Evolutionary conservation across 2,888 invertebrate genomes (phyloP), one percentile per base, ranked within the genome.

Genomic region (Coremacera marginata): DNA sequence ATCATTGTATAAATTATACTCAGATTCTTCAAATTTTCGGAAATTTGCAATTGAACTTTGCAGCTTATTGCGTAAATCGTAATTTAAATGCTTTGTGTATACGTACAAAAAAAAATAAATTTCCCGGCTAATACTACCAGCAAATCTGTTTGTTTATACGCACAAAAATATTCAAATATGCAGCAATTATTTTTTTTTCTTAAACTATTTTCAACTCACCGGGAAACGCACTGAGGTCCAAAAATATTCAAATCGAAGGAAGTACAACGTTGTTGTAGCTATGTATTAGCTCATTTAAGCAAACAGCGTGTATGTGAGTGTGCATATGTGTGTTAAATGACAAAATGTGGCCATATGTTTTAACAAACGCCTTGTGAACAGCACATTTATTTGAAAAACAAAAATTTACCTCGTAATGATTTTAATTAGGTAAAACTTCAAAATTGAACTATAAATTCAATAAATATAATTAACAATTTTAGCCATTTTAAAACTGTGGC

Each of bases 301-400:
- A 7, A 25, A 62, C 62, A 62, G 19, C 37, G 34, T 49, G 67
- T 37, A 49, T 67, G 67, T 37, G n/a, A n/a, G 67, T 67, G 49
- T 65, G 31, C 65, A 11, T 19, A 19, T 65, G 65, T 44, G 25
- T 44, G 22, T 11, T 14, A 37, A 22, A 2, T 11, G 44, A 44
- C 44, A 60, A 11, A 22, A n/a, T 5, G 31, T 19, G 19, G 55
- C 70, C 70, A 70, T 55, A 55, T 70, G 70, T 57, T 70, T 55
- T 34, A 25, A 60, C 14, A 22, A 25, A 22, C 60, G 60, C 0
- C 25, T 27, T 14, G 3, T 16, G 16, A 60, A 60, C 5, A 14
- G 19, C 27, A 60, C 16, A 5, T 60, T 60, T 60, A 57, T 25
- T 60, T 60, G 11, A 5, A 60, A 7, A 25, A n/a, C 31, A 55